Conservation (phyloP, 1,140 invertebrate species). For the Chironomus striatipennis region DNA sequence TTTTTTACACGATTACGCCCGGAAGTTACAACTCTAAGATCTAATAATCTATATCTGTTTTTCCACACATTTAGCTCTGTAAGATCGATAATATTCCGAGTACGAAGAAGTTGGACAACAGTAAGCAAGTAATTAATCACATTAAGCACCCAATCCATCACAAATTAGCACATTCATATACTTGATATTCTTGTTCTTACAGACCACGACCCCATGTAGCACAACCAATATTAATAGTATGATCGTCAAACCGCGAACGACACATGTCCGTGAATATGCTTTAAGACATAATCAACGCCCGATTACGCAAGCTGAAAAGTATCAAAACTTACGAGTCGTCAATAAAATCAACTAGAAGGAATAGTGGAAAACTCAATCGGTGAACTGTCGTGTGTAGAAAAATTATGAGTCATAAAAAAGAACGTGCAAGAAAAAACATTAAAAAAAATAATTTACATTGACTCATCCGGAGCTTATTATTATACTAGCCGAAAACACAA, state of each 20-base stretch:
- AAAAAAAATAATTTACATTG: neutral
- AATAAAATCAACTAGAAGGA: too few species aligned
- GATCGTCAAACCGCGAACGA: too few species aligned
- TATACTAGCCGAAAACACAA: neutral
- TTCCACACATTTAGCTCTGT: neutral
- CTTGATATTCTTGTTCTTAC: neutral
- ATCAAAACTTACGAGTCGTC: too few species aligned
- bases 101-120: neutral
- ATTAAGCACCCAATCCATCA: slow-evolving; percentile 19
- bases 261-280: too few species aligned
- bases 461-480: neutral
- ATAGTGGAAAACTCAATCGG: too few species aligned
- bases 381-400: too few species aligned
- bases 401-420: too few species aligned
- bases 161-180: slow-evolving; percentile 11
- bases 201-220: too few species aligned
- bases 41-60: neutral
- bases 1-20: neutral
- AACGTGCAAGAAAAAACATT: too few species aligned
- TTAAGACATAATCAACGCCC: too few species aligned
- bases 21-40: neutral
- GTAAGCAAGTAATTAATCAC: slow-evolving; percentile 16
- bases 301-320: too few species aligned
- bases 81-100: neutral
- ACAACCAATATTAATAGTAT: too few species aligned